These are phyloP conservation scores for Calephelis perditalis DNA, from an alignment of 2,888 invertebrate species.

Conservation along the genomic window DNA sequence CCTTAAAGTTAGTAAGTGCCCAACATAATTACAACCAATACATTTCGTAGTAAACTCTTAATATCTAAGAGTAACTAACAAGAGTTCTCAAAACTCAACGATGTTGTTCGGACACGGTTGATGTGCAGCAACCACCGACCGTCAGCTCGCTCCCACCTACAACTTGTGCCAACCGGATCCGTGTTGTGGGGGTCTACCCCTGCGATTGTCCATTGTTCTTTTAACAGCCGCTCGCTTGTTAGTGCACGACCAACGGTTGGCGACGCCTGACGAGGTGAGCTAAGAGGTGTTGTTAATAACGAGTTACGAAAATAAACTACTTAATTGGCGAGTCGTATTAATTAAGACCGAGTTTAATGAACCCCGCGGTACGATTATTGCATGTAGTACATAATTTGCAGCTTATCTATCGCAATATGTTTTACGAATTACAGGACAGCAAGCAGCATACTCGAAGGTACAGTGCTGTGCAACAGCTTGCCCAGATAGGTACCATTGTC, in stretches of 20 bases:
- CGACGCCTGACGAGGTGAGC: constrained; percentile 36
- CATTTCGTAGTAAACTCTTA: too few species aligned
- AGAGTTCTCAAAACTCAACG: too few species aligned
- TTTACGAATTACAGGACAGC: too few species aligned
- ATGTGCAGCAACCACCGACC: too few species aligned
- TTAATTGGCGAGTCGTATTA: constrained; percentile 41
- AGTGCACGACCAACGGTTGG: constrained; percentile 44
- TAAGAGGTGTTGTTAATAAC: constrained; percentile 58
- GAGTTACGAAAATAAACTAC: constrained; percentile 50
- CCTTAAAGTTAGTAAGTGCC: too few species aligned
- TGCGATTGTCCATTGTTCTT: constrained; percentile 72
- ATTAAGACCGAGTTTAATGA: constrained; percentile 21
- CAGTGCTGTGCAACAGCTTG: too few species aligned
- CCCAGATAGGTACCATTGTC: too few species aligned
- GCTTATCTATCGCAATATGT: too few species aligned
- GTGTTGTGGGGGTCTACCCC: constrained; percentile 42
- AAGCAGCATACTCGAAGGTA: background rate
- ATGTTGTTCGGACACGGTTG: too few species aligned
- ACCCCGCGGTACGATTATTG: constrained; percentile 13
- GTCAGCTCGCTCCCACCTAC: background rate
- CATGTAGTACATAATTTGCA: background rate
- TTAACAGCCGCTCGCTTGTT: constrained; percentile 71
- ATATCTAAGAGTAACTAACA: too few species aligned
- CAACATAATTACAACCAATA: too few species aligned
- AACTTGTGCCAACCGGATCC: background rate